Conservation (phyloP, 1,140 invertebrate species). For the Macrobrachium nipponense region DNA sequence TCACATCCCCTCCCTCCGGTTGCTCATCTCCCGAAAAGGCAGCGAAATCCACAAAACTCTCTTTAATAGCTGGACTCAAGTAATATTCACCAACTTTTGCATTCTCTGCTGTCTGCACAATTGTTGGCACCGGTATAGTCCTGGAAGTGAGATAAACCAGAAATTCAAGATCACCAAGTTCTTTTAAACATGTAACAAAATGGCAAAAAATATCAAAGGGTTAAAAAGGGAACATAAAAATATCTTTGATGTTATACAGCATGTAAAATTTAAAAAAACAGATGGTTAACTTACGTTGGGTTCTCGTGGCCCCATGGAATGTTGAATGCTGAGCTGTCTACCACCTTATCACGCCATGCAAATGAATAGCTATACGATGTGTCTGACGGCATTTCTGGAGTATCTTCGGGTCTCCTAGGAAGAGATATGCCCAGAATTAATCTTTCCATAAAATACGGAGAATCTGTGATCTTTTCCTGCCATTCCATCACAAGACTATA, state of each 20-base stretch:
- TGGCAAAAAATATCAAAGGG: too few relatives aligned
- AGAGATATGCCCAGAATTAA: neutral
- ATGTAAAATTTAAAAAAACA: too few relatives aligned
- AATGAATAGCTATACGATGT: slow-evolving; percentile 79
- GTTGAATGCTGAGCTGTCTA: slow-evolving; percentile 82
- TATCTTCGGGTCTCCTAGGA: slow-evolving; percentile 49
- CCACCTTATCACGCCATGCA: slow-evolving; percentile 84
- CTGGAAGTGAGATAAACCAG: neutral
- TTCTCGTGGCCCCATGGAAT: slow-evolving; percentile 82
- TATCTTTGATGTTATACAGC: too few relatives aligned
- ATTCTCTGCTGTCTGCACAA: slow-evolving; percentile 67
- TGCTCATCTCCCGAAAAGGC: slow-evolving; percentile 86
- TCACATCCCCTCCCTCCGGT: slow-evolving; percentile 83
- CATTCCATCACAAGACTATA: too few relatives aligned
- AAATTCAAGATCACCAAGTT: too few relatives aligned
- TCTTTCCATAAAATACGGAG: too few relatives aligned
- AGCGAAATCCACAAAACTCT: slow-evolving; percentile 77
- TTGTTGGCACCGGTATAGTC: slow-evolving; percentile 64
- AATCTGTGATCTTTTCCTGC: too few relatives aligned
- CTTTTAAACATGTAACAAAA: too few relatives aligned
- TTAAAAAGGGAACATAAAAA: too few relatives aligned
- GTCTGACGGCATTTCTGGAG: slow-evolving; percentile 55
- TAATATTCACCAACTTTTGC: slow-evolving; percentile 55
- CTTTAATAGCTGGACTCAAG: slow-evolving; percentile 42
- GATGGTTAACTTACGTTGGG: slow-evolving; percentile 72